A percentile compares a stretch with the other conserved stretches of the same genome.
Conservation (phyloP, 2,113 vertebrate genomes). For the Takifugu flavidus region DNA sequence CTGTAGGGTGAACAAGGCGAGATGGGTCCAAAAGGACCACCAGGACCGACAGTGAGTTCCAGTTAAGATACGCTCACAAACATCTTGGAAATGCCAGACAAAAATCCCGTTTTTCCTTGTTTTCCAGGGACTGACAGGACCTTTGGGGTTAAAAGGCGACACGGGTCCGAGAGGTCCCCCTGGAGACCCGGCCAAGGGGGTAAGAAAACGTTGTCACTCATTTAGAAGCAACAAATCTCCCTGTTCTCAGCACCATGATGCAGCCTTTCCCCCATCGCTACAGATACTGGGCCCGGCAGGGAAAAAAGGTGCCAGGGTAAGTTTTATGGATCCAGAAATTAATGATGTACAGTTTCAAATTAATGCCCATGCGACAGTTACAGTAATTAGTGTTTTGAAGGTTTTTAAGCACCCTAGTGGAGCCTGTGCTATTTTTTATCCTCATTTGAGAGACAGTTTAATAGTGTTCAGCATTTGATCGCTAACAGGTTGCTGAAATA, state of each 20-base stretch:
- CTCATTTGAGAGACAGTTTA: no score
- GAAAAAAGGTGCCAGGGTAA: constrained; percentile 83
- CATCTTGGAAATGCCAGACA: not conserved
- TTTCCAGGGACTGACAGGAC: constrained; percentile 77
- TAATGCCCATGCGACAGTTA: no score
- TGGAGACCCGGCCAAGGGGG: constrained; percentile 83
- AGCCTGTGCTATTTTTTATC: not conserved
- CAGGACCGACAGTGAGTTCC: constrained; percentile 70
- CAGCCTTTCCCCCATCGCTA: not conserved
- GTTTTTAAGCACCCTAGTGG: no score
- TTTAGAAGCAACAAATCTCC: constrained; percentile 1
- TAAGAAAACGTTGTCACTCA: constrained; percentile 56
- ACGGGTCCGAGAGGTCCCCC: constrained; percentile 79
- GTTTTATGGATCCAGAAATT: constrained; percentile 15
- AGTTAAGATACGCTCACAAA: no score
- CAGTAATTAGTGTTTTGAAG: no score
- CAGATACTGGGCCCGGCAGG: constrained; percentile 85
- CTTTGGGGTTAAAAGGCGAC: constrained; percentile 82
- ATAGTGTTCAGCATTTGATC: no score
- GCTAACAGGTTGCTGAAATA: no score
- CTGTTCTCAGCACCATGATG: constrained; percentile 4
- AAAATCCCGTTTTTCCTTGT: not conserved
- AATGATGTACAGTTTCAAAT: constrained; percentile 12
- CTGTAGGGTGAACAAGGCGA: constrained; percentile 75
- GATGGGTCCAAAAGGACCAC: constrained; percentile 63